Percentiles rank a stretch among this genome's conserved stretches.
Evolutionary conservation across 2,797 vertebrate species (phyloP).

Genomic region (Rhabdophis nuchalis): DNA sequence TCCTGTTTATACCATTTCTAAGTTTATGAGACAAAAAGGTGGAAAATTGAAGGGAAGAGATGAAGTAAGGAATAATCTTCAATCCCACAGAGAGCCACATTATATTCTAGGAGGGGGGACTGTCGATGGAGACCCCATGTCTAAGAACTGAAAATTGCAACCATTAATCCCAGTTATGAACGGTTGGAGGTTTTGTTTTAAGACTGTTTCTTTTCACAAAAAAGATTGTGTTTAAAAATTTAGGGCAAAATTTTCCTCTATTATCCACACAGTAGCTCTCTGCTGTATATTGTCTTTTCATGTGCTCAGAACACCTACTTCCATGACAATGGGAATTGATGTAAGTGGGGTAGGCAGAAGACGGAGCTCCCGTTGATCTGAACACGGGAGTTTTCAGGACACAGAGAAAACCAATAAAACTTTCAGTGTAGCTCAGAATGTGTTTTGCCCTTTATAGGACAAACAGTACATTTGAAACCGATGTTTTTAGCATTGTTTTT

Average conservation of each 20-base stretch:
- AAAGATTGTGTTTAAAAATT: constrained; percentile 65
- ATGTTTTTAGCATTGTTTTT: constrained; percentile 33
- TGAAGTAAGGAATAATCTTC: constrained; percentile 59
- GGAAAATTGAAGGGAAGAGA: constrained; percentile 56
- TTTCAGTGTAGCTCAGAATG: not conserved
- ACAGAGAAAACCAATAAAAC: constrained; percentile 28
- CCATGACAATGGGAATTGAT: not conserved
- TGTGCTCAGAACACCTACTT: constrained; percentile 21
- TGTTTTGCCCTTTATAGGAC: not conserved
- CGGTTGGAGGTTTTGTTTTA: constrained; percentile 58
- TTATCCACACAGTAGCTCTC: constrained; percentile 46
- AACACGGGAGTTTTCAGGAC: not conserved
- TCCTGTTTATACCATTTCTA: constrained; percentile 49
- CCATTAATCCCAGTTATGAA: constrained; percentile 77
- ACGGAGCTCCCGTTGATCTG: constrained; percentile 35
- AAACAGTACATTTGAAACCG: not conserved
- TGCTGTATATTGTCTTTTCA: not conserved
- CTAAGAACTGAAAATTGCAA: constrained; percentile 77
- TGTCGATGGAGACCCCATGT: constrained; percentile 73
- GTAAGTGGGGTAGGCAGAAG: constrained; percentile 9
- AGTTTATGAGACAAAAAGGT: constrained; percentile 50
- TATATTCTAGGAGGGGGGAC: constrained; percentile 38
- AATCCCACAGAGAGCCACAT: constrained; percentile 71
- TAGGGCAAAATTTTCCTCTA: constrained; percentile 57
- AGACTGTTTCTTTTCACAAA: constrained; percentile 53